A percentile compares a stretch with the other conserved stretches of the same genome.
phyloP scores from a whole-genome alignment of 2,888 invertebrate genomes.

The Barypeithes pellucidus region DNA sequence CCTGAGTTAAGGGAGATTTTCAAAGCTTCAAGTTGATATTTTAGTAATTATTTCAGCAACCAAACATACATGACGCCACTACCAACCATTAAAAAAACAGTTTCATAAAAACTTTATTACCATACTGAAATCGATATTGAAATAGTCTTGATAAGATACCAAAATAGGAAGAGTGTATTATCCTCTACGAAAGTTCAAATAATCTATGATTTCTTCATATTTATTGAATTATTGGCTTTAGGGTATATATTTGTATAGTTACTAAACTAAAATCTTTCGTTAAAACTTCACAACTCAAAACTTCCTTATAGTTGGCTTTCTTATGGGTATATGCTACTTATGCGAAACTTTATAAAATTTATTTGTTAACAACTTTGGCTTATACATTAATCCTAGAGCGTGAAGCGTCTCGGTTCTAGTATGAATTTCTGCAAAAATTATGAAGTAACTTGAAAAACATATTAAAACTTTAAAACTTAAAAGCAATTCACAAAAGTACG shows the following conservation, averaged over 20 bases:
- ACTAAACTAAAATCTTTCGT: neutral
- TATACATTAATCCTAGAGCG: neutral
- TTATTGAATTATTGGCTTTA: neutral
- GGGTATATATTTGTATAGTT: neutral
- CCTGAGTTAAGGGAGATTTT: too few species aligned
- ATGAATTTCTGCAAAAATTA: constrained; percentile 15
- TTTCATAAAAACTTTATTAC: too few species aligned
- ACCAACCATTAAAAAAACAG: too few species aligned
- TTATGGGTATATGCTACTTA: neutral
- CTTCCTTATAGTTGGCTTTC: neutral
- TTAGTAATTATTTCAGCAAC: too few species aligned
- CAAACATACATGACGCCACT: too few species aligned
- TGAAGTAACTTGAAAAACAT: neutral
- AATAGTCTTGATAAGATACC: too few species aligned
- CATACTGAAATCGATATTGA: too few species aligned
- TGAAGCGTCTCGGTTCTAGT: neutral
- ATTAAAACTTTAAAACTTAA: neutral
- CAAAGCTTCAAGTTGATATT: too few species aligned
- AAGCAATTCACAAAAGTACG: too few species aligned
- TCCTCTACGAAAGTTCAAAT: too few species aligned
- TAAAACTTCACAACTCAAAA: neutral
- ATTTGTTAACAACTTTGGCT: constrained; percentile 6
- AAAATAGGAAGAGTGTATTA: too few species aligned
- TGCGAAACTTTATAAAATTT: neutral
- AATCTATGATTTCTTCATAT: too few species aligned